phyloP scores from a whole-genome alignment of 2,797 vertebrate genomes.

The Sebastes paucispinis region DNA sequence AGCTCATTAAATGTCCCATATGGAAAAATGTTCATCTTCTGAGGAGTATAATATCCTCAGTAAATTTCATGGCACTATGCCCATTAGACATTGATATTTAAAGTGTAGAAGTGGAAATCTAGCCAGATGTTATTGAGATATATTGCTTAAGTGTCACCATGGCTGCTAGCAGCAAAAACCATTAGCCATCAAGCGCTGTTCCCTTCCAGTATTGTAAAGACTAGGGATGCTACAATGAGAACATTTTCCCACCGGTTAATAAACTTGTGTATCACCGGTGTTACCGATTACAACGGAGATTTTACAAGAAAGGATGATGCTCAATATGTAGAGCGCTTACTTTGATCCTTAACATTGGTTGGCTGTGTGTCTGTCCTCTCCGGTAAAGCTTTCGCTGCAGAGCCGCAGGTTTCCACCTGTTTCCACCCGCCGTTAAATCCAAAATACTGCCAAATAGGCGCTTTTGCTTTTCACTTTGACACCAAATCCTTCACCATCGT shows the following conservation, averaged over 20 bases:
- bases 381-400: too few species aligned
- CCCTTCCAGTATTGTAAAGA: not conserved
- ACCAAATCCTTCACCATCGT: too few species aligned
- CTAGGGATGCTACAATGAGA: not conserved
- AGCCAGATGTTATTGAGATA: not conserved
- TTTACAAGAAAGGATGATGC: too few species aligned
- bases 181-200: not conserved
- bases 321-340: too few species aligned
- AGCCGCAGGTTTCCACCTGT: too few species aligned
- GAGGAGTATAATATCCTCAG: not conserved
- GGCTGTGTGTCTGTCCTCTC: too few species aligned
- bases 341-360: too few species aligned
- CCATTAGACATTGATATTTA: not conserved
- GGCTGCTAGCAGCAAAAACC: not conserved
- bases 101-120: not conserved
- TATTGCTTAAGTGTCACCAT: not conserved
- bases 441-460: too few species aligned
- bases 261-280: too few species aligned
- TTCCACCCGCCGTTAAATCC: too few species aligned
- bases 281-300: too few species aligned
- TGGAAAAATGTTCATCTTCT: not conserved
- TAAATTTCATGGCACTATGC: not conserved
- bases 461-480: too few species aligned
- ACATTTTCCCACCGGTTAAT: not conserved
- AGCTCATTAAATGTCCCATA: not conserved